Evolutionary conservation across 23 tunicate species (phyloP), one percentile per base, ranked within the genome.

Genomic region (Ciona savignyi): DNA sequence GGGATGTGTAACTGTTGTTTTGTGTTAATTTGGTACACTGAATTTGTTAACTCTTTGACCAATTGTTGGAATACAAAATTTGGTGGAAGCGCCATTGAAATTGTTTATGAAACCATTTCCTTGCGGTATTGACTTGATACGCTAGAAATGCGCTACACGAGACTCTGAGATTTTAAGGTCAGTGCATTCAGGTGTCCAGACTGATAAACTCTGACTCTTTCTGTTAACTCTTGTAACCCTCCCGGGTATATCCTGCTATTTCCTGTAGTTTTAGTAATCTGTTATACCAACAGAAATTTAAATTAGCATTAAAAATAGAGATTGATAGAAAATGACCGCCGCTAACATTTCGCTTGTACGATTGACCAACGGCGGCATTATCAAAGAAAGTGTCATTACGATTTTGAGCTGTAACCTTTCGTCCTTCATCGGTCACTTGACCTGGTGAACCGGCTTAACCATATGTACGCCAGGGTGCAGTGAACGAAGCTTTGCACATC

Each of bases 221-320:
- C n/a, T 42, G 56, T 9, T 9, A 42, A 9, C 9, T 42, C 56
- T 15, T 6, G 56, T 42, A 42, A 42, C 56, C 9, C 15, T 42
- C 9, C 15, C 56, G 15, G 56, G 56, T 42, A 6, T 42, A 42
- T 15, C 56, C 56, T 15, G n/a, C 15, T 42, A 42, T 42, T 42
- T 42, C 56, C 56, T 42, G 56, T 15, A 9, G 11, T 15, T 42
- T 42, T 42, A 6, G 56, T 42, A 42, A 42, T 42, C 56, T 15
- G 56, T 42, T 42, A 42, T n/a, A 42, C 56, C 56, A 42, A 42
- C 56, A 42, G n/a, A n/a, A n/a, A n/a, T n/a, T n/a, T n/a, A n/a
- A n/a, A n/a, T n/a, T n/a, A n/a, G n/a, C n/a, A n/a, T n/a, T n/a
- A n/a, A n/a, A n/a, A n/a, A n/a, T n/a, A n/a, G n/a, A n/a, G n/a